These are phyloP conservation scores for Erythrolamprus reginae DNA, from an alignment of 2,113 vertebrate species.

Conservation along the genomic window DNA sequence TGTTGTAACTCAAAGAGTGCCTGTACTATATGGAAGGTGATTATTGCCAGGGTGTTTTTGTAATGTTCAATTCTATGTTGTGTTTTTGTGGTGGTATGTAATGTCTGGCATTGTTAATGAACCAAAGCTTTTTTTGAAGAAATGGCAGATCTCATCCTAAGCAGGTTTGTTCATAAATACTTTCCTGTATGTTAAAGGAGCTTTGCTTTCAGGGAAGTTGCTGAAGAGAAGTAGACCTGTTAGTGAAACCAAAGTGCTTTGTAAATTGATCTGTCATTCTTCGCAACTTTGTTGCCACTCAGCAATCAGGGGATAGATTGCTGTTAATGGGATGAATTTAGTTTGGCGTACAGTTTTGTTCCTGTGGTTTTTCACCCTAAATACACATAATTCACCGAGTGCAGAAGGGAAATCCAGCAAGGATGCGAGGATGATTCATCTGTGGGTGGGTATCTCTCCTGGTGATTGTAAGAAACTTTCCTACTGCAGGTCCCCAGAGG, in stretches of 20 bases:
- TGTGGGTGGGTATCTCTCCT: accelerated
- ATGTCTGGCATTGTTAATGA: neutral
- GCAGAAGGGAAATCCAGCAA: neutral
- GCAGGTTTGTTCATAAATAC: neutral
- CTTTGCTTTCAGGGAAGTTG: neutral
- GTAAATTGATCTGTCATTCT: neutral
- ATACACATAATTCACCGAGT: neutral
- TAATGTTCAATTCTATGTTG: neutral
- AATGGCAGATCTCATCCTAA: neutral
- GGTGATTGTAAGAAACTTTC: constrained; percentile 11
- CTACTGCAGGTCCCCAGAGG: neutral
- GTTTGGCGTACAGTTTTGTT: neutral
- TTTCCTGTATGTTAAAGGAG: neutral
- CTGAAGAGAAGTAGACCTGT: neutral
- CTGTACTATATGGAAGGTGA: neutral
- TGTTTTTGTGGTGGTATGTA: neutral
- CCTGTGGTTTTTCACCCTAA: neutral
- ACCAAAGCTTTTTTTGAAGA: neutral
- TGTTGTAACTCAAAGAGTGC: neutral
- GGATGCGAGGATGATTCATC: neutral
- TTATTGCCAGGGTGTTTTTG: neutral
- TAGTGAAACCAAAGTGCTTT: neutral
- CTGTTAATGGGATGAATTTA: neutral
- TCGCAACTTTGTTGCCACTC: neutral
- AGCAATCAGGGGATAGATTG: neutral